Percentiles rank a stretch among this genome's conserved stretches.
Evolutionary conservation across 1,140 invertebrate genomes (phyloP).

Genomic region (Heliconius melpomene): DNA sequence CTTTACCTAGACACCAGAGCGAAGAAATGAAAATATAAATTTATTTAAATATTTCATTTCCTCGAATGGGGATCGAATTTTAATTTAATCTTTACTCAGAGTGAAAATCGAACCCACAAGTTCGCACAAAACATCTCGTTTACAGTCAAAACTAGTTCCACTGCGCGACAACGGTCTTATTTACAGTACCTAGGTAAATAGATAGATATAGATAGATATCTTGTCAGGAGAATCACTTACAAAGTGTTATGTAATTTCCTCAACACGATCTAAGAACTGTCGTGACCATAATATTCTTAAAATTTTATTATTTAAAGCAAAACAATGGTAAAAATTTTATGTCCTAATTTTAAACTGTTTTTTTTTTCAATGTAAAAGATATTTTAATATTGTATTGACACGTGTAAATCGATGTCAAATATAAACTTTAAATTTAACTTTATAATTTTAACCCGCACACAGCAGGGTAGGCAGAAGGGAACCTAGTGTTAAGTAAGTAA

Average conservation of each 20-base stretch:
- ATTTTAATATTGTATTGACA: neutral
- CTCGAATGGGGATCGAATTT: too few species aligned
- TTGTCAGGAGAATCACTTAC: neutral
- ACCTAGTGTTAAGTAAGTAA: too few species aligned
- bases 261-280: neutral
- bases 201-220: neutral
- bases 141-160: too few species aligned
- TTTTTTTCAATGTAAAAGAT: neutral
- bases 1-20: too few species aligned
- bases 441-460: too few species aligned
- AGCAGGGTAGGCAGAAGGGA: too few species aligned
- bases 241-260: neutral
- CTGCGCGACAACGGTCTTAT: too few species aligned
- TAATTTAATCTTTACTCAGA: too few species aligned
- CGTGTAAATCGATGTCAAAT: neutral
- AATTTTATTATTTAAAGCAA: neutral
- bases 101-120: too few species aligned
- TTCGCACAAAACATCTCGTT: too few species aligned
- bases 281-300: slow-evolving; percentile 1
- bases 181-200: neutral
- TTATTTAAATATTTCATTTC: too few species aligned
- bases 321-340: neutral
- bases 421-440: neutral
- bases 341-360: slow-evolving; percentile 1
- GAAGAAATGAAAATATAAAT: too few species aligned